These are phyloP conservation scores for Hoplodrina ambigua DNA, from an alignment of 2,888 invertebrate genomes.

Conservation along the genomic window DNA sequence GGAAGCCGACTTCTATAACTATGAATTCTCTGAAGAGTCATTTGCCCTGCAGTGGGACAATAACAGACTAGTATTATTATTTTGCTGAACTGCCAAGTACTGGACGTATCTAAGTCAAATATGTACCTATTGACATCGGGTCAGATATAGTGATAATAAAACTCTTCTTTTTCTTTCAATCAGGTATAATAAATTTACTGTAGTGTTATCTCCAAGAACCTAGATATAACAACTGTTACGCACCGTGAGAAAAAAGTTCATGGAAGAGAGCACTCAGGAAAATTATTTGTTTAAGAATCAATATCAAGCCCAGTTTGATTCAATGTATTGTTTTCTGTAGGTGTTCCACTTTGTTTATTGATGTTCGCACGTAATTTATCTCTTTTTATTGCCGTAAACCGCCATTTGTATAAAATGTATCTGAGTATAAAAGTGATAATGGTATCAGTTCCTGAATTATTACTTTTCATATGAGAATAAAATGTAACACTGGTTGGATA, in stretches of 20 bases:
- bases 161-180: no score
- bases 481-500: slow-evolving; percentile 28
- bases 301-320: slow-evolving; percentile 24
- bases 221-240: neutral
- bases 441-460: slow-evolving; percentile 61
- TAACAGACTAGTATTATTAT: no score
- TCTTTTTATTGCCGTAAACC: slow-evolving; percentile 70
- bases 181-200: no score
- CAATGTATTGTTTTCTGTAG: slow-evolving; percentile 44
- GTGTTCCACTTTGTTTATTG: slow-evolving; percentile 59
- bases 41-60: no score
- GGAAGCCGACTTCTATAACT: no score
- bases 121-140: no score
- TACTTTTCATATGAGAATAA: slow-evolving; percentile 37
- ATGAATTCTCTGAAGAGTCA: no score
- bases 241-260: neutral
- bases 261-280: slow-evolving; percentile 24
- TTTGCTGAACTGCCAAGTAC: no score
- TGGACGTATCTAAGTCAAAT: no score
- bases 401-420: slow-evolving; percentile 70
- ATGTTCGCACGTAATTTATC: slow-evolving; percentile 66
- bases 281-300: slow-evolving; percentile 26
- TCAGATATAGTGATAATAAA: no score
- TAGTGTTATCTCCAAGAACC: no score
- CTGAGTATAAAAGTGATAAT: slow-evolving; percentile 64